phyloP scores from a whole-genome alignment of 1,140 invertebrate genomes.

The Ericerus pela region DNA sequence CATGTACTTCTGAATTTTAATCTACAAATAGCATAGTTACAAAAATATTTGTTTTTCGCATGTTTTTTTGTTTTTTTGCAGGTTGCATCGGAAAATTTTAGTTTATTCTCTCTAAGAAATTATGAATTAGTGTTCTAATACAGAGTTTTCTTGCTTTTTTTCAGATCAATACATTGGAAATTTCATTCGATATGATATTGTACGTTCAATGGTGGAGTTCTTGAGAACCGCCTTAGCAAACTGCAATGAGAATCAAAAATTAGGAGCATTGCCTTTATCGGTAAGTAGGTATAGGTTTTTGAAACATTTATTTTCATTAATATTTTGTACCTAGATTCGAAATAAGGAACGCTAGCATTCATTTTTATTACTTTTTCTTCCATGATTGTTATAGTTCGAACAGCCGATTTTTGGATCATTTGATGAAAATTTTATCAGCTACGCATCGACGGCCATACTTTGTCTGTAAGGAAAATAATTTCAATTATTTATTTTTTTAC shows the following conservation, averaged over 20 bases:
- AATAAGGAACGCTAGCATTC: not conserved
- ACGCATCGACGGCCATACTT: conserved; percentile 86
- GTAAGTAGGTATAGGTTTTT: not conserved
- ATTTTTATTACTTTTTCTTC: not conserved
- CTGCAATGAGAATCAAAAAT: conserved; percentile 14
- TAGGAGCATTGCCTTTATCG: conserved; percentile 9
- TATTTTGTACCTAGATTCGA: too few relatives aligned
- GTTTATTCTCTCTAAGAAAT: too few relatives aligned
- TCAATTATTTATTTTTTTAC: conserved; percentile 4
- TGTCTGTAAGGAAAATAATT: conserved; percentile 51
- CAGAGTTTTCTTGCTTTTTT: conserved; percentile 4
- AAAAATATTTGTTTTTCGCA: too few relatives aligned
- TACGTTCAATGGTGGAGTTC: conserved; percentile 13
- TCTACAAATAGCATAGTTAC: too few relatives aligned
- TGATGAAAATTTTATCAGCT: conserved; percentile 81
- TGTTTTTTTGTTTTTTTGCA: too few relatives aligned
- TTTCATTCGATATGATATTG: conserved; percentile 18
- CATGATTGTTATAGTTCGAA: conserved; percentile 22
- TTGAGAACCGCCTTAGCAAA: not conserved
- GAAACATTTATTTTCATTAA: not conserved
- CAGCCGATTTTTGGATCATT: conserved; percentile 72
- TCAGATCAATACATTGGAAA: conserved; percentile 25
- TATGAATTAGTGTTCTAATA: too few relatives aligned
- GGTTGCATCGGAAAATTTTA: too few relatives aligned
- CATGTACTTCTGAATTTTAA: too few relatives aligned